Evolutionary conservation across 2,113 vertebrate species (phyloP).

Genomic region (Aythya baeri): DNA sequence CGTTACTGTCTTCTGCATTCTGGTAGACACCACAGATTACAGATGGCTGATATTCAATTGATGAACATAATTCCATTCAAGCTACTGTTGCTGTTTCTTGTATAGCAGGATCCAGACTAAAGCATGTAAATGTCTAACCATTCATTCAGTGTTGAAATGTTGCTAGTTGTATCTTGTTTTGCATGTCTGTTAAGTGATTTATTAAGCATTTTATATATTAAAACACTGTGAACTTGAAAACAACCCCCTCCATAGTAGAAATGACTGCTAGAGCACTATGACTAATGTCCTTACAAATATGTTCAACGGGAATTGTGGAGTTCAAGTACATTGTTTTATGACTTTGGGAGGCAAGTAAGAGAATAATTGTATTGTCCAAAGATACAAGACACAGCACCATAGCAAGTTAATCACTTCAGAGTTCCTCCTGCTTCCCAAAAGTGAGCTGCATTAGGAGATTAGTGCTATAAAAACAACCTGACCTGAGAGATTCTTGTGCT

Average conservation of each 20-base stretch:
- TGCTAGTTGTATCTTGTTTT: not conserved
- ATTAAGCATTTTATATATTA: not conserved
- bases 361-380: not conserved
- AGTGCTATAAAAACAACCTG: slow-evolving; percentile 17
- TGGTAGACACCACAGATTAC: not conserved
- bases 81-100: not conserved
- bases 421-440: not conserved
- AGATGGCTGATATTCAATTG: fast-evolving
- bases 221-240: not conserved
- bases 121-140: not conserved
- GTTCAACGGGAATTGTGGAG: not conserved
- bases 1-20: not conserved
- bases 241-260: not conserved
- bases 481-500: not conserved
- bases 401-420: not conserved
- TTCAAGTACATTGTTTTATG: not conserved
- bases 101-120: fast-evolving
- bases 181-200: not conserved
- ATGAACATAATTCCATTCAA: not conserved
- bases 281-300: not conserved
- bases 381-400: not conserved
- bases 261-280: not conserved
- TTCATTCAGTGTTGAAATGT: not conserved
- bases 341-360: not conserved
- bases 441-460: not conserved